Evolutionary conservation across 2,797 vertebrate species (phyloP), one percentile per base, ranked within the genome.

Genomic region (Fistularia tabacaria): DNA sequence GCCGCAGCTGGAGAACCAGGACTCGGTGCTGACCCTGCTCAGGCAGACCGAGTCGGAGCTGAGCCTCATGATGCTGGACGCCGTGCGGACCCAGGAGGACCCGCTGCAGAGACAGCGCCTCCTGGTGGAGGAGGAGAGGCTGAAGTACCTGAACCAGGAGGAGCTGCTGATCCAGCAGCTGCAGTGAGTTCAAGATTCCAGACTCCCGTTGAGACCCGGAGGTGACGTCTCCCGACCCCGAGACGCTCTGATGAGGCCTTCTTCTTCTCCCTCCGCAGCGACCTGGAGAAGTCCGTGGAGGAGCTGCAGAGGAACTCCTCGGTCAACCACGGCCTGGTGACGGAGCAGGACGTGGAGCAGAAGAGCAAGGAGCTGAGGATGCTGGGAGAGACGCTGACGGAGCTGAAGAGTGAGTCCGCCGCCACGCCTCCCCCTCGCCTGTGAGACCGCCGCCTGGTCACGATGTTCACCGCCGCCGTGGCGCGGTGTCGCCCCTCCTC

Each of bases 81-180:
- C 93, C 3, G 81, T 93, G 82, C 92, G 94, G 64, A 94, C 94
- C 4, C 95, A 97, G 70, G 95, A 98, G 85, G 95, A 98, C 79
- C 96, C 96, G 0, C 91, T 98, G 62, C 95, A 97, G 88, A 93
- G 96, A 54, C 96, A 98, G 88, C 94, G 96, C 82, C 94, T 93
- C 66, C 86, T 98, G 42, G 96, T 98, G 89, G 96, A 98, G 74
- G 96, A 98, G 84, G 96, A 98, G 64, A 83, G 96, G 75, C 92
- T 97, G 46, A 95, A 94, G 54, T 98, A 98, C 82, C 93, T 98
- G 51, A 98, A 97, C 51, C 94, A 98, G 81, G 94, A 98, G 88
- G 95, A 98, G 79, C 91, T 97, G 42, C 94, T 98, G 65, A 95
- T 94, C 58, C 96, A 98, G 81, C 94, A 97, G 81, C 90, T 98